Evolutionary conservation across 2,888 invertebrate species (phyloP).

Genomic region (Zootermopsis nevadensis): DNA sequence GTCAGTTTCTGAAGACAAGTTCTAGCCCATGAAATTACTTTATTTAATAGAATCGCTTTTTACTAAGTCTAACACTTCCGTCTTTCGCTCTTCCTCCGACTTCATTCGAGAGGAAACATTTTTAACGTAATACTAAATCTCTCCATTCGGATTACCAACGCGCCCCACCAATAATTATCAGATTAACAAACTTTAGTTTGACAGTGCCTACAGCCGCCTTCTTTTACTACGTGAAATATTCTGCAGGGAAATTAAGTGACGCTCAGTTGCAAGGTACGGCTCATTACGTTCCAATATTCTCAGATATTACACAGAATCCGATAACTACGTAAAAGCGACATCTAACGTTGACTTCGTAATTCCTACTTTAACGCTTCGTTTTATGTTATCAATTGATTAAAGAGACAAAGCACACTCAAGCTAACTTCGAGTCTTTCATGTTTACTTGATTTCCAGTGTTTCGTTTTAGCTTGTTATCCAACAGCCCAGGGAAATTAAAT

Average conservation of each 20-base stretch:
- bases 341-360: not conserved
- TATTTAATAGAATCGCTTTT: too few relatives aligned
- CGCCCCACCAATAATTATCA: not conserved
- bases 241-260: constrained; percentile 23
- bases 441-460: too few relatives aligned
- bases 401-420: not conserved
- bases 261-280: constrained; percentile 14
- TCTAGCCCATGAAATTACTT: too few relatives aligned
- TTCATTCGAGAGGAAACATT: not conserved
- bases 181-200: constrained; percentile 2
- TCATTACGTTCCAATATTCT: constrained; percentile 14
- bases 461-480: too few relatives aligned
- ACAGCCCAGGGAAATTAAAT: too few relatives aligned
- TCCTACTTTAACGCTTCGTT: not conserved
- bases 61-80: too few relatives aligned
- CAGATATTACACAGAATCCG: not conserved
- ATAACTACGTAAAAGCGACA: constrained; percentile 24
- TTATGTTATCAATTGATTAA: not conserved
- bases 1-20: too few relatives aligned
- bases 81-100: not conserved
- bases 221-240: constrained; percentile 21
- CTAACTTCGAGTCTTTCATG: not conserved
- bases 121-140: not conserved
- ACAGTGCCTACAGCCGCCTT: not conserved
- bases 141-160: not conserved